Evolutionary conservation across 2,113 vertebrate genomes (phyloP).

Genomic region (Tragelaphus strepsiceros): DNA sequence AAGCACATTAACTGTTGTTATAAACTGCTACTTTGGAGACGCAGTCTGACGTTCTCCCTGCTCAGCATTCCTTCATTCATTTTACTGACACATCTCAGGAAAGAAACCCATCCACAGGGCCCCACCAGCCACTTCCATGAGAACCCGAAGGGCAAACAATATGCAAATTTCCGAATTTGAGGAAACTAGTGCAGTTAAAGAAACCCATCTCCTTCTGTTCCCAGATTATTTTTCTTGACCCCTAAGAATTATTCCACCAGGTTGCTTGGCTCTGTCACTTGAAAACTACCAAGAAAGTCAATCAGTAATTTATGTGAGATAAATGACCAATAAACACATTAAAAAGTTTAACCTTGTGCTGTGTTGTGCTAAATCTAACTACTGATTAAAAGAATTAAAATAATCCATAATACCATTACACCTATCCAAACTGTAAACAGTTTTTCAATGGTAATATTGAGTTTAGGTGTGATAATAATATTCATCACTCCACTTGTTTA

Average conservation of each 20-base stretch:
- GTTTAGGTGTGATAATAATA: background rate
- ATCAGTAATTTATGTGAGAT: background rate
- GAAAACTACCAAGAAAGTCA: background rate
- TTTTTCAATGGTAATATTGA: background rate
- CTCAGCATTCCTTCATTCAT: background rate
- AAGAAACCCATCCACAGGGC: background rate
- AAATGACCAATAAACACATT: background rate
- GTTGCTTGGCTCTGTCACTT: background rate
- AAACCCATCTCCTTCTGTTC: background rate
- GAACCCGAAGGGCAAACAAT: background rate
- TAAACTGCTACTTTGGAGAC: background rate
- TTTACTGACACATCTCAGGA: background rate
- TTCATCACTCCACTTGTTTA: background rate
- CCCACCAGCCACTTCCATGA: background rate
- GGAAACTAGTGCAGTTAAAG: background rate
- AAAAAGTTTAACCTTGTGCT: background rate
- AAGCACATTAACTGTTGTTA: background rate
- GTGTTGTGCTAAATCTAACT: background rate
- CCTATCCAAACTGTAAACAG: background rate
- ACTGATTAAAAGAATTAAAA: background rate
- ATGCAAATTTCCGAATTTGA: background rate
- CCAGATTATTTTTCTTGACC: background rate
- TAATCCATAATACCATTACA: background rate
- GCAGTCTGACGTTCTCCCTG: background rate
- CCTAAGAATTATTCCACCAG: conserved; percentile 1